Evolutionary conservation across 2,797 vertebrate genomes (phyloP).

Genomic region (Chelmon rostratus): DNA sequence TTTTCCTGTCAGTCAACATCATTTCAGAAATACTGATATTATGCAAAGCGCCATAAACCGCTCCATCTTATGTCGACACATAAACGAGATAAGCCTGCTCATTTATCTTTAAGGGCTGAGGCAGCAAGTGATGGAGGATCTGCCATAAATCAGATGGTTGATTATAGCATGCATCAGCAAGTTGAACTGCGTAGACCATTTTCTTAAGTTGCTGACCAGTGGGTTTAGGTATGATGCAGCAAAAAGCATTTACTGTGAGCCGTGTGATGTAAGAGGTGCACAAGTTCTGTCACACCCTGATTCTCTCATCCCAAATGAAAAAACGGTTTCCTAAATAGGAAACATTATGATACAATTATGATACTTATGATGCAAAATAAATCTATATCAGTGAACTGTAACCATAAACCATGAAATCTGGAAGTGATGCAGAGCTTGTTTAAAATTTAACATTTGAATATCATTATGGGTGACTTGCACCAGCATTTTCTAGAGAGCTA

Average conservation of each 20-base stretch:
- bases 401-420: background rate
- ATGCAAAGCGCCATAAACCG: slow-evolving; percentile 28
- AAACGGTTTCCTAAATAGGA: too few relatives aligned
- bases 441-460: slow-evolving; percentile 14
- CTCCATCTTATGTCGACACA: slow-evolving; percentile 19
- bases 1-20: background rate
- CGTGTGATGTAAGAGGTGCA: background rate
- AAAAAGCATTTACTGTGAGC: slow-evolving; percentile 30
- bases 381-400: background rate
- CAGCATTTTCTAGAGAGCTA: slow-evolving; percentile 5
- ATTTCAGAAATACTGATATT: slow-evolving; percentile 29
- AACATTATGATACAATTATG: too few relatives aligned
- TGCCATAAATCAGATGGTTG: slow-evolving; percentile 44
- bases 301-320: background rate
- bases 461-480: slow-evolving; percentile 27
- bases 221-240: slow-evolving; percentile 59
- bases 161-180: slow-evolving; percentile 53
- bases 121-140: slow-evolving; percentile 40
- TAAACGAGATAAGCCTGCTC: slow-evolving; percentile 33
- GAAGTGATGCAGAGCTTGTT: slow-evolving; percentile 8
- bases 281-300: background rate
- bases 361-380: too few relatives aligned
- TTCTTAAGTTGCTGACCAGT: slow-evolving; percentile 62
- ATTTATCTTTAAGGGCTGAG: slow-evolving; percentile 47
- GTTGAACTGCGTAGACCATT: slow-evolving; percentile 41